Evolutionary conservation across 37 sponge, comb jelly and placozoan species (phyloP).

Genomic region (Halichondria panicea): DNA sequence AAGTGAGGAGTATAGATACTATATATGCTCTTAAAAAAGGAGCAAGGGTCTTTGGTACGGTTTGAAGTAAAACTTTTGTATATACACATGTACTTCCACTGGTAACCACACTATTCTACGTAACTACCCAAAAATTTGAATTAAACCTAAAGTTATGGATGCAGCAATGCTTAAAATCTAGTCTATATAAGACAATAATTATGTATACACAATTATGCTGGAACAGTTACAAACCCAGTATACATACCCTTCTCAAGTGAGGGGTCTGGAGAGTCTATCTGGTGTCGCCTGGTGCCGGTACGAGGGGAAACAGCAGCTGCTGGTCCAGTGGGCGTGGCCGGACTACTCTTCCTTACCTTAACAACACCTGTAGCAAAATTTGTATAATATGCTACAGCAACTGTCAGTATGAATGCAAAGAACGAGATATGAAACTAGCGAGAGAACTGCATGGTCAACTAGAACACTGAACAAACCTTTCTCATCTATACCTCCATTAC

Average conservation of each 20-base stretch:
- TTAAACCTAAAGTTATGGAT: constrained; percentile 1
- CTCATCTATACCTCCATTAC: not conserved
- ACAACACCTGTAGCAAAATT: no score
- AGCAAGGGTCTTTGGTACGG: no score
- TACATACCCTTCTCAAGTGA: constrained; percentile 15
- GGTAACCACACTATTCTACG: not conserved
- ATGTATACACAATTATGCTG: not conserved
- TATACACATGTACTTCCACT: no score
- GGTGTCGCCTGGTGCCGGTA: constrained; percentile 17
- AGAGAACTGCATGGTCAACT: no score
- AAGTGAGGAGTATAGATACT: no score
- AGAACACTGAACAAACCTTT: no score
- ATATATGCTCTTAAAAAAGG: no score
- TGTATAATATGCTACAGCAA: no score
- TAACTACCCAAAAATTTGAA: not conserved
- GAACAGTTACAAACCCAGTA: not conserved
- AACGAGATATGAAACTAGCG: not conserved
- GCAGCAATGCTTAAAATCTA: no score
- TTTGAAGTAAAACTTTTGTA: no score
- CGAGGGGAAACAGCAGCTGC: constrained; percentile 3
- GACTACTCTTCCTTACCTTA: not conserved
- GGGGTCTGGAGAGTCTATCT: constrained; percentile 14
- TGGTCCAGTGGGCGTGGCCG: constrained; percentile 24
- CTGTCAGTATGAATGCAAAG: not conserved
- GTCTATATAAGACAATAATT: not conserved